Conservation (phyloP, 2,888 invertebrate genomes). For the Drosophila colorata region DNA sequence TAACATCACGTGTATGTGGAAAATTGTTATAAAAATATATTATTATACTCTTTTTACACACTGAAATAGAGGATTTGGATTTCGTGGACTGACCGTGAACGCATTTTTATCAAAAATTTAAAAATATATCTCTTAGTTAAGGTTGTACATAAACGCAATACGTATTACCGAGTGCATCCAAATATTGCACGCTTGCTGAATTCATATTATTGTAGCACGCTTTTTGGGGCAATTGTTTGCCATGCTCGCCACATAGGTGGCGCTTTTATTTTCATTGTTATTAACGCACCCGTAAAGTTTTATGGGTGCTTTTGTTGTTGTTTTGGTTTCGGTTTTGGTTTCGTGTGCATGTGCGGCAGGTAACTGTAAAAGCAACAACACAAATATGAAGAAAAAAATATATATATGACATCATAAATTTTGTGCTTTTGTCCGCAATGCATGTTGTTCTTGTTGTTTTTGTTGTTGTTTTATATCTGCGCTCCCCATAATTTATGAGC, state of each 20-base stretch:
- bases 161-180: slow-evolving; percentile 21
- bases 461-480: slow-evolving; percentile 19
- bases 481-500: slow-evolving; percentile 53
- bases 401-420: slow-evolving; percentile 41
- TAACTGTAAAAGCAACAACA: slow-evolving; percentile 29
- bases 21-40: too few relatives aligned
- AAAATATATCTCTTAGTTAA: not conserved
- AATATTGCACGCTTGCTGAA: slow-evolving; percentile 24
- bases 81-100: too few relatives aligned
- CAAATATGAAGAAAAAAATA: slow-evolving; percentile 27
- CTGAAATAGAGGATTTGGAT: too few relatives aligned
- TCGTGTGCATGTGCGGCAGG: slow-evolving; percentile 28
- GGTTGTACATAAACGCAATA: not conserved
- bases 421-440: slow-evolving; percentile 51
- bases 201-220: slow-evolving; percentile 51
- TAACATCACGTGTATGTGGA: too few relatives aligned
- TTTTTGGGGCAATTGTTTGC: slow-evolving; percentile 47
- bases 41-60: not conserved
- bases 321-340: slow-evolving; percentile 25
- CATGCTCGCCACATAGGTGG: slow-evolving; percentile 37
- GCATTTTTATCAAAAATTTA: not conserved
- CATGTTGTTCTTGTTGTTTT: slow-evolving; percentile 22
- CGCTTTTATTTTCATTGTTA: slow-evolving; percentile 51
- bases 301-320: slow-evolving; percentile 36
- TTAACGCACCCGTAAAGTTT: slow-evolving; percentile 52